A percentile compares a stretch with the other conserved stretches of the same genome.
Conservation (phyloP, 2,113 vertebrate genomes). For the Pandion haliaetus region DNA sequence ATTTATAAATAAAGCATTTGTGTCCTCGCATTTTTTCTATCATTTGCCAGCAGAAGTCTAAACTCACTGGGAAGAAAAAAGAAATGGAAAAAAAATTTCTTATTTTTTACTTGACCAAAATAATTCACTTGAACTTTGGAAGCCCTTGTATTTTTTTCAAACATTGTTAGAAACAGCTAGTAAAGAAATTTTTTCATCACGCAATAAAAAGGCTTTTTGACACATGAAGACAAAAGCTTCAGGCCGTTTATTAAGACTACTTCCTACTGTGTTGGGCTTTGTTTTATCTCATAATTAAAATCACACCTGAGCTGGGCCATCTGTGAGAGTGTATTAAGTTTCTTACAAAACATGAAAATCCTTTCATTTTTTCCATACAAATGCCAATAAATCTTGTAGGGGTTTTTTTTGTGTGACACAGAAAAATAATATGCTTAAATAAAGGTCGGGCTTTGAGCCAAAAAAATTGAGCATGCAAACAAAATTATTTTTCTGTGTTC, state of each 20-base stretch:
- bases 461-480: not conserved
- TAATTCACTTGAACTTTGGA: not conserved
- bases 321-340: slow-evolving; percentile 71
- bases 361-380: slow-evolving; percentile 54
- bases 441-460: not conserved
- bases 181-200: slow-evolving; percentile 39
- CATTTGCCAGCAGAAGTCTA: not conserved
- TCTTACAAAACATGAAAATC: slow-evolving; percentile 64
- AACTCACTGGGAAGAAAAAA: not conserved
- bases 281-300: slow-evolving; percentile 79
- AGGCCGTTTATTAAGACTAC: slow-evolving; percentile 75
- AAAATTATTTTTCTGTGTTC: not conserved
- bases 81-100: not conserved
- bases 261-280: slow-evolving; percentile 73
- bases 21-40: not conserved
- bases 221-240: slow-evolving; percentile 71
- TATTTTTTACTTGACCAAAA: not conserved
- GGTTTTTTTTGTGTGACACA: not conserved
- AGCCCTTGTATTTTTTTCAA: slow-evolving; percentile 12
- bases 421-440: slow-evolving; percentile 4
- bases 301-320: slow-evolving; percentile 77
- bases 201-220: slow-evolving; percentile 65
- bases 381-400: slow-evolving; percentile 44
- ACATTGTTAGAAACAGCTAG: slow-evolving; percentile 48
- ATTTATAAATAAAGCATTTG: not conserved